phyloP scores from a whole-genome alignment of 92 coral and sea anemone species.

The Virgularia gustaviana region DNA sequence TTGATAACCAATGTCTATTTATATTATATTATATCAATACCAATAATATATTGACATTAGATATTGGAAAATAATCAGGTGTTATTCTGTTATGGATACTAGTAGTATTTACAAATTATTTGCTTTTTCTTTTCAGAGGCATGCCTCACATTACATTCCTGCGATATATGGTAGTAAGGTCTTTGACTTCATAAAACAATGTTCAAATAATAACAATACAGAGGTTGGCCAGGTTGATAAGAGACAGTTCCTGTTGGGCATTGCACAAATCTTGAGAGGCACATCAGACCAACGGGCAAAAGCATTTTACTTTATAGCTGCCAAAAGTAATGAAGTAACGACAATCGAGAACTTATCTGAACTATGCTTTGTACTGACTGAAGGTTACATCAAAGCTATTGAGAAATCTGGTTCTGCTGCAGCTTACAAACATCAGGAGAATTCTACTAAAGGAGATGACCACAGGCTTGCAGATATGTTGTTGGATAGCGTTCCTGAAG shows the following conservation, averaged over 20 bases:
- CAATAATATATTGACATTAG: too few relatives aligned
- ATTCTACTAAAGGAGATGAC: slow-evolving; percentile 49
- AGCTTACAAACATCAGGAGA: slow-evolving; percentile 57
- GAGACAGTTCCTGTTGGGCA: slow-evolving; percentile 63
- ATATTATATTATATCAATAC: too few relatives aligned
- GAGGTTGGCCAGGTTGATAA: slow-evolving; percentile 65
- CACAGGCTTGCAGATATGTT: slow-evolving; percentile 74
- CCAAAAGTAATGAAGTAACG: slow-evolving; percentile 56
- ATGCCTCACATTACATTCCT: too few relatives aligned
- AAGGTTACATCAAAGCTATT: slow-evolving; percentile 67
- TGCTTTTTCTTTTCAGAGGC: too few relatives aligned
- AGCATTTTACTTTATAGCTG: slow-evolving; percentile 59
- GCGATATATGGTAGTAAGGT: too few relatives aligned
- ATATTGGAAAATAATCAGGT: too few relatives aligned
- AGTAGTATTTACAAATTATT: too few relatives aligned
- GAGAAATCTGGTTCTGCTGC: slow-evolving; percentile 61
- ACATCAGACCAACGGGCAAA: slow-evolving; percentile 63
- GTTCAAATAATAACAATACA: not conserved
- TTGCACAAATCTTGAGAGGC: slow-evolving; percentile 60
- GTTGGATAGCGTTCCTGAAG: slow-evolving; percentile 54
- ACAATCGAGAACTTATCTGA: slow-evolving; percentile 56
- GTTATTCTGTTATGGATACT: too few relatives aligned
- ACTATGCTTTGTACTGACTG: slow-evolving; percentile 51
- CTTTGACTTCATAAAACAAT: too few relatives aligned
- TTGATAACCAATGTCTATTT: too few relatives aligned